Evolutionary conservation across 2,797 vertebrate species (phyloP).

Genomic region (Xyrichtys novacula): DNA sequence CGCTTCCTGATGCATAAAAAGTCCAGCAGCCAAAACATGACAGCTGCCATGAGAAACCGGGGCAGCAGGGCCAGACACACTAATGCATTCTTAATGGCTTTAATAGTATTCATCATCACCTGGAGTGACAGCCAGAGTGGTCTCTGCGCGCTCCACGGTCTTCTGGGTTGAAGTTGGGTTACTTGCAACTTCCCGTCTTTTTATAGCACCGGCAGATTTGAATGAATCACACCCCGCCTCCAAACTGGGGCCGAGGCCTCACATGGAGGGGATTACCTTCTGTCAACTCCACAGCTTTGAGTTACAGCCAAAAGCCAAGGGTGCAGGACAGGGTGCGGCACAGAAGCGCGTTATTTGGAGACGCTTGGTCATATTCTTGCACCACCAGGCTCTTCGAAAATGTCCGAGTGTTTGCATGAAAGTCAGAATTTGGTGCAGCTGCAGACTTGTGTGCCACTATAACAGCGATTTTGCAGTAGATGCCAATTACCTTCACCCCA

Average conservation of each 20-base stretch:
- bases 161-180: slow-evolving; percentile 77
- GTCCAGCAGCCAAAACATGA: slow-evolving; percentile 96
- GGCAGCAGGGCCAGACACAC: slow-evolving; percentile 93
- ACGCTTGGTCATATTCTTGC: neutral
- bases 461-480: neutral
- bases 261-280: slow-evolving; percentile 94
- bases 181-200: slow-evolving; percentile 88
- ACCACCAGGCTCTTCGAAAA: neutral
- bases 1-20: slow-evolving; percentile 95
- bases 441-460: slow-evolving; percentile 2
- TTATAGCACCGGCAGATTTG: slow-evolving; percentile 92
- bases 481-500: slow-evolving; percentile 1
- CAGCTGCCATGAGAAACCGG: slow-evolving; percentile 92
- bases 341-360: slow-evolving; percentile 21
- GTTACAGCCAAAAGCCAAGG: slow-evolving; percentile 54
- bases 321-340: slow-evolving; percentile 38
- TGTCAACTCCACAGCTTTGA: slow-evolving; percentile 80
- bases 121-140: slow-evolving; percentile 12
- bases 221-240: slow-evolving; percentile 96
- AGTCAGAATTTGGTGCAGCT: neutral
- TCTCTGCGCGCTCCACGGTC: slow-evolving; percentile 50
- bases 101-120: slow-evolving; percentile 87
- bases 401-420: neutral
- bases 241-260: slow-evolving; percentile 90
- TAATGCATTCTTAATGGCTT: slow-evolving; percentile 90